Percentiles rank a stretch among this genome's conserved stretches.
These are phyloP conservation scores for Battus philenor DNA, from an alignment of 1,140 invertebrate genomes.

Conservation along the genomic window DNA sequence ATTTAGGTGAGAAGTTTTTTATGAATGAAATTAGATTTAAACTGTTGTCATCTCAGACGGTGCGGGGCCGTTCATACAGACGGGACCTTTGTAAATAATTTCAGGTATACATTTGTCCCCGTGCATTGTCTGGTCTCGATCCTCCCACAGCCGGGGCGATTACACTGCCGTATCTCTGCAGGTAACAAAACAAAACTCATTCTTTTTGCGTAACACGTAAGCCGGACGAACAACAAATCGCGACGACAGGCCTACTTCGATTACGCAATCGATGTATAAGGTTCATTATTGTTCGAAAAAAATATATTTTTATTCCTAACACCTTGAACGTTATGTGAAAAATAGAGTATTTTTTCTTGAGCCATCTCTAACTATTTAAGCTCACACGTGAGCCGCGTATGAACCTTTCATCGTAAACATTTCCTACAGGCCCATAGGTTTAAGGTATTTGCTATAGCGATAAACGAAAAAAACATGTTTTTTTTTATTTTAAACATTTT, in stretches of 20 bases:
- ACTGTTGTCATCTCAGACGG: slow-evolving; percentile 43
- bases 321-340: too few species aligned
- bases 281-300: too few species aligned
- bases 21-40: slow-evolving; percentile 37
- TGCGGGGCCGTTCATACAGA: slow-evolving; percentile 42
- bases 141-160: slow-evolving; percentile 44
- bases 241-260: slow-evolving; percentile 31
- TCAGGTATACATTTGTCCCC: slow-evolving; percentile 64
- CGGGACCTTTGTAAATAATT: slow-evolving; percentile 51
- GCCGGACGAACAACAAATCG: slow-evolving; percentile 58
- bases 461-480: too few species aligned
- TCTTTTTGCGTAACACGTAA: slow-evolving; percentile 63
- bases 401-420: too few species aligned
- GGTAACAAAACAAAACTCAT: slow-evolving; percentile 56
- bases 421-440: too few species aligned
- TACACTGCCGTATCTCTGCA: too few species aligned
- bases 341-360: too few species aligned
- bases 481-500: too few species aligned
- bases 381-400: too few species aligned
- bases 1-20: slow-evolving; percentile 39
- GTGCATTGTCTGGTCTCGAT: slow-evolving; percentile 46
- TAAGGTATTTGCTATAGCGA: too few species aligned
- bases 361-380: too few species aligned
- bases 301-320: too few species aligned
- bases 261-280: slow-evolving; percentile 9